Percentiles rank a stretch among this genome's conserved stretches.
Evolutionary conservation across 2,113 vertebrate species (phyloP).

Genomic region (Gasterosteus nipponicus): DNA sequence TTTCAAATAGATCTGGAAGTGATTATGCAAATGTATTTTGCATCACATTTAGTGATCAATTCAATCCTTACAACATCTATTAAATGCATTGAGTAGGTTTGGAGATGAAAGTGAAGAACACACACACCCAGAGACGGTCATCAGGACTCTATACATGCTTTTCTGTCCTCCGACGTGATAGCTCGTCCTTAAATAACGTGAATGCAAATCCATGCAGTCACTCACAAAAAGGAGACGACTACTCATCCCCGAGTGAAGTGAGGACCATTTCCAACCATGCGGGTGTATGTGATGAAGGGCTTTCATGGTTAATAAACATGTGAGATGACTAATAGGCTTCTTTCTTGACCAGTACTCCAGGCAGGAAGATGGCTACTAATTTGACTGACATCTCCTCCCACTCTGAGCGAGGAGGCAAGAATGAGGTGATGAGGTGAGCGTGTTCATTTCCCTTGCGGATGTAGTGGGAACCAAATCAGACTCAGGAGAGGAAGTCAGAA

Average conservation of each 20-base stretch:
- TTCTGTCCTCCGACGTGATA: conserved; percentile 15
- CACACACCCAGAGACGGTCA: conserved; percentile 5
- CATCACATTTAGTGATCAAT: conserved; percentile 9
- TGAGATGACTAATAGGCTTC: conserved; percentile 12
- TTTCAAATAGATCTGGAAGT: conserved; percentile 54
- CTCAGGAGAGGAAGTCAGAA: conserved; percentile 23
- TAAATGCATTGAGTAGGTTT: conserved; percentile 36
- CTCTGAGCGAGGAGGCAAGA: conserved; percentile 46
- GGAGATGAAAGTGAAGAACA: conserved; percentile 10
- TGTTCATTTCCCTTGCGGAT: conserved; percentile 55
- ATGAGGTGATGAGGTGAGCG: conserved; percentile 61
- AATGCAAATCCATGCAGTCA: conserved; percentile 54
- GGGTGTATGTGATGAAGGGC: conserved; percentile 49
- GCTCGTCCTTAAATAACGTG: conserved; percentile 22
- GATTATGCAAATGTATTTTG: conserved; percentile 2
- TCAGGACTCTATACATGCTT: conserved; percentile 50
- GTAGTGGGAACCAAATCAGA: conserved; percentile 33
- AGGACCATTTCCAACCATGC: conserved; percentile 56
- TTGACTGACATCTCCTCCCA: conserved; percentile 42
- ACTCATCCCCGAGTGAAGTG: conserved; percentile 21
- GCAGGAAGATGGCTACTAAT: conserved; percentile 24
- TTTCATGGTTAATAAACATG: conserved; percentile 18
- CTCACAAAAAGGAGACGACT: conserved; percentile 17
- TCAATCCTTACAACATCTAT: conserved; percentile 55
- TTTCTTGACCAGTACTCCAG: conserved; percentile 40